Evolutionary conservation across 1,140 invertebrate species (phyloP).

Genomic region (Pseudomyrmex pallidus): DNA sequence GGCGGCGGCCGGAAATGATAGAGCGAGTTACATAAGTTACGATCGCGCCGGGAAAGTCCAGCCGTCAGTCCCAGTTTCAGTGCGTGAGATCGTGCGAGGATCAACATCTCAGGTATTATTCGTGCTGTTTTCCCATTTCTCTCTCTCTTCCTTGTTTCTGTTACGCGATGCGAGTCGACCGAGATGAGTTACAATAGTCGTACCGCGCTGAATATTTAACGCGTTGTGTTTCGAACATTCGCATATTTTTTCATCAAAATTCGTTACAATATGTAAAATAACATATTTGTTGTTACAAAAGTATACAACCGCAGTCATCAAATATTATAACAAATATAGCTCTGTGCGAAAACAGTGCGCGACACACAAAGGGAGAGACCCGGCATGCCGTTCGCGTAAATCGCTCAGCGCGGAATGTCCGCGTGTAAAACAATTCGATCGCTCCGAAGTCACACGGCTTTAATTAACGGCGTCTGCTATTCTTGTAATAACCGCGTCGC

Average conservation of each 20-base stretch:
- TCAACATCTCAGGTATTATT: slow-evolving; percentile 30
- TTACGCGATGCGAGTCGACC: too few species aligned
- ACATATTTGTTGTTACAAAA: not conserved
- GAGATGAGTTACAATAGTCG: not conserved
- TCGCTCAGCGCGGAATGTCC: not conserved
- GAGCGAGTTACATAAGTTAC: slow-evolving; percentile 38
- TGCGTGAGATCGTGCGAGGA: not conserved
- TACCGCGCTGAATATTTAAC: not conserved
- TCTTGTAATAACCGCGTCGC: slow-evolving; percentile 1
- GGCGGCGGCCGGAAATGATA: slow-evolving; percentile 9
- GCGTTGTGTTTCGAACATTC: not conserved
- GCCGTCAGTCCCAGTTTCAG: not conserved
- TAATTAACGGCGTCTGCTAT: slow-evolving; percentile 41
- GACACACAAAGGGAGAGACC: not conserved
- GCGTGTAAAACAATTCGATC: slow-evolving; percentile 32
- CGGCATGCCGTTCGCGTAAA: not conserved
- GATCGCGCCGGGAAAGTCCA: not conserved
- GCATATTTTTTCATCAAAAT: not conserved
- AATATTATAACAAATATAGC: not conserved
- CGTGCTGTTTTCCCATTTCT: not conserved
- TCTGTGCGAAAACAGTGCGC: not conserved
- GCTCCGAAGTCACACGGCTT: not conserved
- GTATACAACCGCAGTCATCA: not conserved
- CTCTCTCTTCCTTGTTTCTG: too few species aligned
- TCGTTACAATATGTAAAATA: not conserved